phyloP scores from a whole-genome alignment of 2,797 vertebrate species.

The Enteromius mattozi region DNA sequence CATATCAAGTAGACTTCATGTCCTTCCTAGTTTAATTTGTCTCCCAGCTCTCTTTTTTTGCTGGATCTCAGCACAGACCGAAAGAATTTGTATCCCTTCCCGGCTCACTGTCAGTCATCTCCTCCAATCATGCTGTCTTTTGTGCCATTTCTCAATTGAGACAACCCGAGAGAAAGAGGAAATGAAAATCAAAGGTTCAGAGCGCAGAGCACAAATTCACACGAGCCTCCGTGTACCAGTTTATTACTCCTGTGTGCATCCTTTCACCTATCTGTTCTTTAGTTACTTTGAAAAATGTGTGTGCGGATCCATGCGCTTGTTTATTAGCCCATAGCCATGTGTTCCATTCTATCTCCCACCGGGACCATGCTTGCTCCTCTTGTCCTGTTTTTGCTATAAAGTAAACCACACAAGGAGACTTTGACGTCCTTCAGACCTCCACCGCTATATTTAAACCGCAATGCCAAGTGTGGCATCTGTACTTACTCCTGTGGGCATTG shows the following conservation, averaged over 20 bases:
- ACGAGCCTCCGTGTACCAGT: constrained; percentile 16
- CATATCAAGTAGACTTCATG: constrained; percentile 18
- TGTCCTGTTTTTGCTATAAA: constrained; percentile 66
- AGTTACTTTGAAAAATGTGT: constrained; percentile 46
- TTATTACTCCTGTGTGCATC: constrained; percentile 33
- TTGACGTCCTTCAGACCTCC: constrained; percentile 60
- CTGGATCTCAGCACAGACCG: constrained; percentile 23
- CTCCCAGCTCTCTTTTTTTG: neutral
- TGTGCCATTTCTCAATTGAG: constrained; percentile 14
- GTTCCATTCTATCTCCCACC: constrained; percentile 52
- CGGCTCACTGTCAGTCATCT: constrained; percentile 19
- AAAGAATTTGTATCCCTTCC: constrained; percentile 15
- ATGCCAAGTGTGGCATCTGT: constrained; percentile 58
- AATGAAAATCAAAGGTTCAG: constrained; percentile 36
- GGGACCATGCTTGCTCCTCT: constrained; percentile 59
- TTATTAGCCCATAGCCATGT: constrained; percentile 56
- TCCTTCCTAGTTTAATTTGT: constrained; percentile 40
- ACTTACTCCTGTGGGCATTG: constrained; percentile 61
- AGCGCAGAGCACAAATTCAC: constrained; percentile 19
- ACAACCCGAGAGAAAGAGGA: constrained; percentile 25
- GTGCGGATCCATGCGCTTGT: constrained; percentile 51
- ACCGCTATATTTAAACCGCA: constrained; percentile 58
- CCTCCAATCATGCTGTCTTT: constrained; percentile 24
- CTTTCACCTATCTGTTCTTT: constrained; percentile 50
- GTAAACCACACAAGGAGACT: constrained; percentile 61